These are phyloP conservation scores for Heterodera carotae DNA, from an alignment of 1,140 invertebrate species.

Conservation along the genomic window DNA sequence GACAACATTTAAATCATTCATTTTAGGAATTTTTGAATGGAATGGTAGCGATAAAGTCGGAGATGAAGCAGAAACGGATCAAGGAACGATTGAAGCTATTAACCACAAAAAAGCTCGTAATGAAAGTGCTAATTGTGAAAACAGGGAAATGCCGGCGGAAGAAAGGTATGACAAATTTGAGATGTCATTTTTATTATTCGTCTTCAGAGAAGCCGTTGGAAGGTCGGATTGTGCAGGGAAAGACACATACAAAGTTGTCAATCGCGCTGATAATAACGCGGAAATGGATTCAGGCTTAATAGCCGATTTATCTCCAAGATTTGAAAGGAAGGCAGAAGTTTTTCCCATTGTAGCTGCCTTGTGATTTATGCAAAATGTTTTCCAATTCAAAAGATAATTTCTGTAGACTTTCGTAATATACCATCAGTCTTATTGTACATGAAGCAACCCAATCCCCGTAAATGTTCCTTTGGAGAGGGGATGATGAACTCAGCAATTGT, in stretches of 20 bases:
- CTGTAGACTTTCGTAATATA: too few species aligned
- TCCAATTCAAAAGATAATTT: too few species aligned
- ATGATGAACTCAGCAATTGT: too few species aligned
- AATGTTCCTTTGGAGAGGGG: too few species aligned
- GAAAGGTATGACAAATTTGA: background rate
- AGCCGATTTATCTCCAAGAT: background rate
- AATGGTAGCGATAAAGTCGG: conserved; percentile 9
- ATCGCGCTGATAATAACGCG: background rate
- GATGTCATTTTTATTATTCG: background rate
- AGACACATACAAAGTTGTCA: background rate
- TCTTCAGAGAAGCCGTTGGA: background rate
- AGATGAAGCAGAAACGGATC: background rate
- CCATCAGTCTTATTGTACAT: too few species aligned
- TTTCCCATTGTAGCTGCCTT: background rate
- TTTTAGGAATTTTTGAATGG: conserved; percentile 30
- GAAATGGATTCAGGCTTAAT: background rate
- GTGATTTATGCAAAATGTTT: background rate
- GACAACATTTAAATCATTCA: background rate
- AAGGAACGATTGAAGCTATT: too few species aligned
- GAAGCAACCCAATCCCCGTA: too few species aligned
- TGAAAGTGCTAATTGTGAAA: conserved; percentile 1
- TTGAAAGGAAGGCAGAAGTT: background rate
- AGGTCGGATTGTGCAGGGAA: background rate
- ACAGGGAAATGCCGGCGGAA: background rate
- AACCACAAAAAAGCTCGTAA: background rate